Conservation (phyloP, 2,113 vertebrate genomes). For the Cervus canadensis region DNA sequence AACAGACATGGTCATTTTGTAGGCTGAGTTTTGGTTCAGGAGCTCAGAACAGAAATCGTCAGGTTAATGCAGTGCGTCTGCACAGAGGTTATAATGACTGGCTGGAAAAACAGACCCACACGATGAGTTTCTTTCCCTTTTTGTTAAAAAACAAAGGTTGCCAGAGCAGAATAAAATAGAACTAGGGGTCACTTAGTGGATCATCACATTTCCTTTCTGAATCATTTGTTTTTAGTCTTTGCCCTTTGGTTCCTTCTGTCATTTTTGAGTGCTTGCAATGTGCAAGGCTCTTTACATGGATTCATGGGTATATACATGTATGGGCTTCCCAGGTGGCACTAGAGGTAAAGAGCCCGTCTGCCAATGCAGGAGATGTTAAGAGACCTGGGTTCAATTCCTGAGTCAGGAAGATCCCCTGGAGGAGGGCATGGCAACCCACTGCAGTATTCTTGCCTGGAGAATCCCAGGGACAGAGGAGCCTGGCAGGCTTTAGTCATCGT, state of each 20-base stretch:
- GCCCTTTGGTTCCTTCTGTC: neutral
- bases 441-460: neutral
- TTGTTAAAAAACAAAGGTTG: neutral
- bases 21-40: neutral
- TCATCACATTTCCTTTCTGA: neutral
- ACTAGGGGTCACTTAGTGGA: neutral
- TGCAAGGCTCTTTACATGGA: neutral
- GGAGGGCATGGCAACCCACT: neutral
- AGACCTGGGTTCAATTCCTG: neutral
- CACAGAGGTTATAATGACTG: neutral
- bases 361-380: neutral
- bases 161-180: neutral
- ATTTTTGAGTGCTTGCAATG: neutral
- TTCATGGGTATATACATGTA: neutral
- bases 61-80: neutral
- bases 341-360: neutral
- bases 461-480: neutral
- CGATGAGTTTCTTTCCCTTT: neutral
- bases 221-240: neutral
- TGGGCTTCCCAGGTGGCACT: neutral
- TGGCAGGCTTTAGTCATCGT: neutral
- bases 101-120: neutral
- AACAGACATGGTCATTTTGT: neutral
- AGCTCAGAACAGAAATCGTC: neutral
- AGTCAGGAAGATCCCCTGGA: neutral